Conservation (phyloP, 2,113 vertebrate species). For the Chrysemys picta region DNA sequence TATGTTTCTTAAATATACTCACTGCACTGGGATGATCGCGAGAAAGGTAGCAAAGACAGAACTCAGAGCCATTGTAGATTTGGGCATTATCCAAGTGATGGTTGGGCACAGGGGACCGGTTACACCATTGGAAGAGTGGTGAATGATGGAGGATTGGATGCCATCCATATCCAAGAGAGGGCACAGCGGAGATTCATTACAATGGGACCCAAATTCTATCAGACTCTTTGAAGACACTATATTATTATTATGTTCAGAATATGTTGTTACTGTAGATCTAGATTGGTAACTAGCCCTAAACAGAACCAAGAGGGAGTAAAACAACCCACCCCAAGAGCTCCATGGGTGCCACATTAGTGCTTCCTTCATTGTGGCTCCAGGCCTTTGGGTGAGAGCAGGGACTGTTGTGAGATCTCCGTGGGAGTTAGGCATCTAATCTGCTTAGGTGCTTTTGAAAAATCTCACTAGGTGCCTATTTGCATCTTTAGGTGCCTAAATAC, state of each 20-base stretch:
- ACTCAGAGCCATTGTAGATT: not conserved
- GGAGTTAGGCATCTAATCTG: accelerated
- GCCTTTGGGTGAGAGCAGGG: accelerated
- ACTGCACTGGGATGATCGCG: not conserved
- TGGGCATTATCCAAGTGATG: not conserved
- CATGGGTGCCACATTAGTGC: accelerated
- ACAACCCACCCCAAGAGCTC: accelerated
- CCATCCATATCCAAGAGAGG: not conserved
- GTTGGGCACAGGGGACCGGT: accelerated
- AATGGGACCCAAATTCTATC: not conserved
- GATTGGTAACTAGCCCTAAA: not conserved
- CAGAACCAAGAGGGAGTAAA: not conserved
- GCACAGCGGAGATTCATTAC: not conserved
- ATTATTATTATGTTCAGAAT: not conserved
- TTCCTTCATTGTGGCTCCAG: accelerated
- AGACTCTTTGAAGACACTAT: not conserved
- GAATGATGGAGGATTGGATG: not conserved
- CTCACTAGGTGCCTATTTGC: accelerated
- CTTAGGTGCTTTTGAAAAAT: not conserved
- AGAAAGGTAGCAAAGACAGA: not conserved
- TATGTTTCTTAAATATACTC: not conserved
- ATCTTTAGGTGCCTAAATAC: not conserved
- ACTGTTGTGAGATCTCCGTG: not conserved
- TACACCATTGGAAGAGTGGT: not conserved
- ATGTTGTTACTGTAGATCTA: not conserved